Base-by-base conservation (phyloP, 2,888 invertebrate genomes). In the Aricia artaxerxes region DNA sequence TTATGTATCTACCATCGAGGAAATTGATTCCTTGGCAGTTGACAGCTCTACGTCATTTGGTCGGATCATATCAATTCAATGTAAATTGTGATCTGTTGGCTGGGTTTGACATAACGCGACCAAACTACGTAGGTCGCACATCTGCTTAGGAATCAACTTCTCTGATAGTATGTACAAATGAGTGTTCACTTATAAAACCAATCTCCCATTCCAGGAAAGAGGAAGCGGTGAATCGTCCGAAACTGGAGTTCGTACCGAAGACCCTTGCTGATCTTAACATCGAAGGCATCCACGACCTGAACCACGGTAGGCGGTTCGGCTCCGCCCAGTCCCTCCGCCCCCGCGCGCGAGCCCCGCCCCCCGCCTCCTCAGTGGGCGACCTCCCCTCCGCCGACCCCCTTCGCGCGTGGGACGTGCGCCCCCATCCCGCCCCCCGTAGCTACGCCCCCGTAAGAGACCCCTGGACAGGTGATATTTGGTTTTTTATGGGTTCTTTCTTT, bases 241-340 rank as follows among this genome's bases (percentile, higher is more conserved):
- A 98, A 95, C 88, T 97, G 92, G 98, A 98, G 93, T 99, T 98
- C 92, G 96, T 97, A 87, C 98, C 98, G 87, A 98, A 98, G 95
- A 97, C 98, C 81, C 95, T 98, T 86, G 96, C 97, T 82, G 98
- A 98, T 93, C 96, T 98, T 83, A 96, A 97, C 93, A 97, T 98
- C 92, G 98, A 97, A 90, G 96, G 96, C 87, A 89, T 96, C 87
- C 94, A 96, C 87, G 97, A 97, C 92, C 95, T 96, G 94, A 96
- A 95, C 92, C 94, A 95, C 90, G 95, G 95, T 95, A 95, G 95
- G 95, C 92, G 91, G 90, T 94, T 92, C 91, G 94, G 94, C 89
- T 94, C 94, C 91, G 89, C 92, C 83, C 92, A 91, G 84, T 92
- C 91, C 89, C 92, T 94, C 79, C 88, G 92, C 89, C 88, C 93